A percentile compares a stretch with the other conserved stretches of the same genome.
Evolutionary conservation across 2,888 invertebrate genomes (phyloP).

Genomic region (Synanthedon myopaeformis): DNA sequence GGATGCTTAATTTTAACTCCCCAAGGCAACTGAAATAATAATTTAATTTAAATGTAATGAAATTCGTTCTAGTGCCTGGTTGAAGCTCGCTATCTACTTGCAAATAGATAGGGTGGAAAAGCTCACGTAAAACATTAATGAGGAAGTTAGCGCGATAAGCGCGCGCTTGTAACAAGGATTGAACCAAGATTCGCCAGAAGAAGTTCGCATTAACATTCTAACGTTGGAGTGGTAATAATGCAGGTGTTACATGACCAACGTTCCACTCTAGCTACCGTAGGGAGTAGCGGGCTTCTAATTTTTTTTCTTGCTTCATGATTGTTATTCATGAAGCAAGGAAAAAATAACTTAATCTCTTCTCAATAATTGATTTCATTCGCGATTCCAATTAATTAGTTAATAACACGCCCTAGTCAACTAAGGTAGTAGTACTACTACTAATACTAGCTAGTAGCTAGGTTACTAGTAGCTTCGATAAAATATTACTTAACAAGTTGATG

Average conservation of each 20-base stretch:
- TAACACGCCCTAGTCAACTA: too few relatives aligned
- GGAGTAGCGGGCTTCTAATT: constrained; percentile 16
- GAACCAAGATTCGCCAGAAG: constrained; percentile 29
- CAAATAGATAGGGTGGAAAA: constrained; percentile 3
- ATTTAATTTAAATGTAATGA: neutral
- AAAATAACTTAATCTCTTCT: too few relatives aligned
- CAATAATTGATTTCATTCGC: too few relatives aligned
- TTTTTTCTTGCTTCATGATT: too few relatives aligned
- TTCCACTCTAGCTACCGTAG: constrained; percentile 32
- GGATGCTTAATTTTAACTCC: neutral
- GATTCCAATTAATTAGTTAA: too few relatives aligned
- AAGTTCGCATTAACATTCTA: constrained; percentile 39
- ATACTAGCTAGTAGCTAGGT: too few relatives aligned
- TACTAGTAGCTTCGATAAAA: too few relatives aligned
- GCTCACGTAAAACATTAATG: constrained; percentile 40
- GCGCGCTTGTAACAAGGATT: constrained; percentile 32
- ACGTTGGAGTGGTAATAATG: constrained; percentile 38
- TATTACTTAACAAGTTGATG: too few relatives aligned
- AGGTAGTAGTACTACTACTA: too few relatives aligned
- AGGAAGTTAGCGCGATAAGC: constrained; percentile 37
- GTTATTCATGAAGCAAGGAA: too few relatives aligned
- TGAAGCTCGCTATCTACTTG: neutral
- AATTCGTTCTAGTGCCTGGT: neutral
- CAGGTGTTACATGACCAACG: constrained; percentile 41
- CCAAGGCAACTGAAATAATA: neutral